Evolutionary conservation across 1,140 invertebrate genomes (phyloP).

Genomic region (Antheraea pernyi): DNA sequence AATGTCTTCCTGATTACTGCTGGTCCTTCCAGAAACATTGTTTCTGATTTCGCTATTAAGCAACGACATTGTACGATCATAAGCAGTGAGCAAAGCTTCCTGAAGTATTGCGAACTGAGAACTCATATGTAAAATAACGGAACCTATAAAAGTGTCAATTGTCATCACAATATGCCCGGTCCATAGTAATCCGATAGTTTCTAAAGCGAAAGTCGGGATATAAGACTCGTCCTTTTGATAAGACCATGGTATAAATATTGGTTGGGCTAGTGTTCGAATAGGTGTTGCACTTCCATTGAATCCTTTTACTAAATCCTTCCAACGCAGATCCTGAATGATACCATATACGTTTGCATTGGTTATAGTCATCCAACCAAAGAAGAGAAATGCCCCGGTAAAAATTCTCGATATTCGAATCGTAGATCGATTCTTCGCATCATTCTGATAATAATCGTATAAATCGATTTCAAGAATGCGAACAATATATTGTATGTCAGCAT

Average conservation of each 20-base stretch:
- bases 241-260: slow-evolving; percentile 67
- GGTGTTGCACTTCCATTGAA: slow-evolving; percentile 50
- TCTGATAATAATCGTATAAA: slow-evolving; percentile 60
- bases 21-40: slow-evolving; percentile 3
- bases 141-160: slow-evolving; percentile 67
- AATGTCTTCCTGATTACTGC: slow-evolving; percentile 16
- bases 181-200: slow-evolving; percentile 67
- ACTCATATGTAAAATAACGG: slow-evolving; percentile 68
- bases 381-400: slow-evolving; percentile 58
- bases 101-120: slow-evolving; percentile 58
- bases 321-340: slow-evolving; percentile 57
- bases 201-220: slow-evolving; percentile 56
- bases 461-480: slow-evolving; percentile 57
- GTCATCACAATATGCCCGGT: slow-evolving; percentile 72
- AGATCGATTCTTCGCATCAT: slow-evolving; percentile 38
- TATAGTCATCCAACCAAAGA: slow-evolving; percentile 71
- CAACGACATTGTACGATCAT: slow-evolving; percentile 48
- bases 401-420: slow-evolving; percentile 53
- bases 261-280: slow-evolving; percentile 54
- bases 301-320: slow-evolving; percentile 48
- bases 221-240: slow-evolving; percentile 54
- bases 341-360: slow-evolving; percentile 63
- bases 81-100: slow-evolving; percentile 62
- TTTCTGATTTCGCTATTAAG: slow-evolving; percentile 30
- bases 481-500: slow-evolving; percentile 59